A percentile compares a stretch with the other conserved stretches of the same genome.
Evolutionary conservation across 1,140 invertebrate species (phyloP).

Genomic region (Macrobrachium nipponense): DNA sequence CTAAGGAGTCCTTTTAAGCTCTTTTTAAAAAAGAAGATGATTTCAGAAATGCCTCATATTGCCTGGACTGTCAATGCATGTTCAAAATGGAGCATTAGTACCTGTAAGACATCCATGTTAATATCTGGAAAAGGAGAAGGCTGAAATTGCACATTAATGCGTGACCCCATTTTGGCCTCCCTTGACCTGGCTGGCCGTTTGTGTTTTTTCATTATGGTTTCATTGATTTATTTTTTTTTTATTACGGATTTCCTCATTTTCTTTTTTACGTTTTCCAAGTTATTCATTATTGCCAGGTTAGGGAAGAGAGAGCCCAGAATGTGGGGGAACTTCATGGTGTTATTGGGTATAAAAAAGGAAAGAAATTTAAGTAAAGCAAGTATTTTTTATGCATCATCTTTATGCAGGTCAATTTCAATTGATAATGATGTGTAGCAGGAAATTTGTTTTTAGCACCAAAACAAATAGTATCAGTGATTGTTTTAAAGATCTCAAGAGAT

Average conservation of each 20-base stretch:
- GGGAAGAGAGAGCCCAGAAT: slow-evolving; percentile 24
- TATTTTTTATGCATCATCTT: background rate
- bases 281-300: slow-evolving; percentile 27
- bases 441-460: no score
- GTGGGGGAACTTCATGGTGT: slow-evolving; percentile 38
- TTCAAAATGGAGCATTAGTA: slow-evolving; percentile 51
- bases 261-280: background rate
- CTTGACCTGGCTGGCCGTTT: slow-evolving; percentile 33
- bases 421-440: no score
- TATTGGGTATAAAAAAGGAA: slow-evolving; percentile 2
- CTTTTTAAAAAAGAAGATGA: background rate
- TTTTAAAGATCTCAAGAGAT: no score
- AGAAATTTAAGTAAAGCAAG: background rate
- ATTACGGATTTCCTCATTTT: background rate
- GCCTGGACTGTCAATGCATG: slow-evolving; percentile 51
- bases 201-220: slow-evolving; percentile 2
- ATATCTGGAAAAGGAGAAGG: slow-evolving; percentile 31
- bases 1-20: background rate
- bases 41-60: background rate
- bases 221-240: background rate
- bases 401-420: no score
- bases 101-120: slow-evolving; percentile 55
- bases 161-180: slow-evolving; percentile 21
- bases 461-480: no score
- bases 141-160: slow-evolving; percentile 15